A percentile compares a stretch with the other conserved stretches of the same genome.
These are phyloP conservation scores for Charaxes varanes DNA, from an alignment of 1,140 invertebrate species.

Conservation along the genomic window DNA sequence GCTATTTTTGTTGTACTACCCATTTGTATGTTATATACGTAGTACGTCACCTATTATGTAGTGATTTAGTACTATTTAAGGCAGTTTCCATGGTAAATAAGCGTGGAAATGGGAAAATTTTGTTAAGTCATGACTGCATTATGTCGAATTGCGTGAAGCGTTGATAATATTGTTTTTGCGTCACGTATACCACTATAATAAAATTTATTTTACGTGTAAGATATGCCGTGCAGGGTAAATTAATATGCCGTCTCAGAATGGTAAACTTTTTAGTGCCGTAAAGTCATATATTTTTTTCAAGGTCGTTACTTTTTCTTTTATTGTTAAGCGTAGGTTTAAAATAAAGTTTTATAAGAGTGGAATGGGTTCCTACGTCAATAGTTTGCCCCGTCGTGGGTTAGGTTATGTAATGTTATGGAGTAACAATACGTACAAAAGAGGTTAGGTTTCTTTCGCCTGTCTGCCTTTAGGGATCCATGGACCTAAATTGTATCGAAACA, in stretches of 20 bases:
- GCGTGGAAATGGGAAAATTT: not conserved
- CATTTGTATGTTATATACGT: slow-evolving; percentile 31
- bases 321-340: slow-evolving; percentile 7
- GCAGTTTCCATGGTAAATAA: slow-evolving; percentile 1
- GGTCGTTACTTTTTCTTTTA: too few species aligned
- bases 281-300: too few species aligned
- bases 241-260: too few species aligned
- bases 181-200: not conserved
- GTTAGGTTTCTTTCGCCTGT: too few species aligned
- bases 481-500: too few species aligned
- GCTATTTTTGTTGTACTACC: slow-evolving; percentile 45
- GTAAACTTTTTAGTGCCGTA: too few species aligned
- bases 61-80: not conserved
- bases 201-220: not conserved
- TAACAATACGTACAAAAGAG: too few species aligned
- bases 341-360: slow-evolving; percentile 4
- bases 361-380: slow-evolving; percentile 19
- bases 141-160: slow-evolving; percentile 48
- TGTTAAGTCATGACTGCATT: slow-evolving; percentile 54
- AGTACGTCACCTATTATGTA: slow-evolving; percentile 4
- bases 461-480: too few species aligned
- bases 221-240: not conserved
- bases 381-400: slow-evolving; percentile 39
- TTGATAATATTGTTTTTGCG: slow-evolving; percentile 12
- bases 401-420: slow-evolving; percentile 61